Base-by-base conservation (phyloP, 1,140 invertebrate genomes). In the Homarus americanus region DNA sequence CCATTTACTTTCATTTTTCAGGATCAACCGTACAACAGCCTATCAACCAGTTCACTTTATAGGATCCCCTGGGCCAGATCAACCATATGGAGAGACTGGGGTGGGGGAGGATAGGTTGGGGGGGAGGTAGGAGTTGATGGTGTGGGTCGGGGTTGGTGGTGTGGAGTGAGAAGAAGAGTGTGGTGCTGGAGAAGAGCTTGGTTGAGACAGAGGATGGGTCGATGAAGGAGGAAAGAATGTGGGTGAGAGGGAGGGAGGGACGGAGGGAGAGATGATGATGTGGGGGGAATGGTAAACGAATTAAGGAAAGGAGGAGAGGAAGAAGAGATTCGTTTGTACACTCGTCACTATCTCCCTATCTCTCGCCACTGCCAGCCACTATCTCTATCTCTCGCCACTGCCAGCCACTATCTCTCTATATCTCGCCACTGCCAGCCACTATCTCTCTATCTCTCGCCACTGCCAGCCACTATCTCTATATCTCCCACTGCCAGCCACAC, bases 1-100 rank as follows among this genome's bases (percentile, higher is more conserved):
- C 28, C 78, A 44, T 53, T 80, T 80, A 5, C 49, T n/a, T 20
- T 63, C 79, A 82, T 82, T 82, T 82, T 82, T 82, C 79, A 82
- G 79, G 79, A 63, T 82, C 20, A 63, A 41, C 79, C 53, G 38
- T 82, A 63, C 28, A 82, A 40, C 49, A 82, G 53, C 49, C 79
- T 63, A 82, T 82, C 79, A 82, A 36, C 53, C 79, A 53, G 49
- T 34, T 69, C 79, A 63, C 78, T 49, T 82, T 38, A 82, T 32
- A 82, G 63, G 79, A 17, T 82, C 79, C 79, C 79, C 24, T 49
- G 79, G 79, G 79, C 32, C 79, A 82, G 28, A 53, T 82, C 79
- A 82, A 53, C 79, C 79, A 82, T 82, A 82, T 63, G 79, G 79
- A 32, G 49, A 44, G 44, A 28, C 5, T 12, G 24, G 28, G 36